Evolutionary conservation across 2,888 invertebrate genomes (phyloP).

Genomic region (Drosophila seclusa): DNA sequence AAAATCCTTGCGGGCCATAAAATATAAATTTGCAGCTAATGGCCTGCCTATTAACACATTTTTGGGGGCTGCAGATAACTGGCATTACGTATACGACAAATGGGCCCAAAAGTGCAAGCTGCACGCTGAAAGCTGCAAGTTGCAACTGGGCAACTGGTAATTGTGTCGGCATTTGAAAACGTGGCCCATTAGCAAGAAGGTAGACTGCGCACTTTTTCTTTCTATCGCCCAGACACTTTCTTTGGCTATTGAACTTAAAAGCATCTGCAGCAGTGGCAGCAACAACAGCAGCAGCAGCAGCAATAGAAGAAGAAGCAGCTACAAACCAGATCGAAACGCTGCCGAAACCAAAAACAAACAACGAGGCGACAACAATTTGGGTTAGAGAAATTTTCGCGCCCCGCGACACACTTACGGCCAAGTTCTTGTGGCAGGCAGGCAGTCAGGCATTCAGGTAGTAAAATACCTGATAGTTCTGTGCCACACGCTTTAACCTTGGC

Average conservation of each 20-base stretch:
- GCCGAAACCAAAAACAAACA: conserved; percentile 48
- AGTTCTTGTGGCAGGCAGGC: conserved; percentile 66
- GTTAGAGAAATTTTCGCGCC: conserved; percentile 79
- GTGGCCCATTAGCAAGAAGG: conserved; percentile 45
- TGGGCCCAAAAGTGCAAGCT: conserved; percentile 18
- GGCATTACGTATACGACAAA: conserved; percentile 68
- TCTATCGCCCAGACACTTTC: conserved; percentile 72
- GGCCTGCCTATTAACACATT: conserved; percentile 50
- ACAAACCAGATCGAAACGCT: conserved; percentile 55
- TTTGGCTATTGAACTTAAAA: conserved; percentile 79
- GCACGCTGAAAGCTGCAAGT: neutral
- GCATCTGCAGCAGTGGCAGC: conserved; percentile 46
- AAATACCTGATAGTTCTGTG: conserved; percentile 61
- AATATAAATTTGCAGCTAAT: conserved; percentile 42
- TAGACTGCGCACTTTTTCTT: conserved; percentile 72
- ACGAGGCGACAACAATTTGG: conserved; percentile 66
- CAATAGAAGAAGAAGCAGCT: conserved; percentile 12
- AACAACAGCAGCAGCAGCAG: conserved; percentile 26
- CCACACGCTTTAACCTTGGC: conserved; percentile 76
- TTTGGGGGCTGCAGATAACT: conserved; percentile 52
- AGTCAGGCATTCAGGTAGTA: neutral
- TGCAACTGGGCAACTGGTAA: conserved; percentile 16
- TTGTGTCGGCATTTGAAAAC: conserved; percentile 37
- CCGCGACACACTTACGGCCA: conserved; percentile 61
- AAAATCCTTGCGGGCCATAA: conserved; percentile 45